Evolutionary conservation across 2,797 vertebrate genomes (phyloP).

Genomic region (Crocodylus rhombifer): DNA sequence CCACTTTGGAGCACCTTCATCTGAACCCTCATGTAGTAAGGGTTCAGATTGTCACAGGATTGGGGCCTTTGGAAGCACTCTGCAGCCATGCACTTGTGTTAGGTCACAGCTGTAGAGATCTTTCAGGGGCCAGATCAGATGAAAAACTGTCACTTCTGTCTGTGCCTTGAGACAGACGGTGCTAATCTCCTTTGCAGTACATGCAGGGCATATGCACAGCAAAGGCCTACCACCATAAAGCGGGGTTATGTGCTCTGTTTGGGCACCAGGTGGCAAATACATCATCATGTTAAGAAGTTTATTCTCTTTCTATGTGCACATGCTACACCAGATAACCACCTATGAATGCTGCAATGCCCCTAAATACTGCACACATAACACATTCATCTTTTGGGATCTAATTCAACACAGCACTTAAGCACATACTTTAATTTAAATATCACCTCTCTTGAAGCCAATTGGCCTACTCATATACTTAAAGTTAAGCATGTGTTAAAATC

Average conservation of each 20-base stretch:
- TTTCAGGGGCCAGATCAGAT: no score
- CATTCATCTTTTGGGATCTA: background rate
- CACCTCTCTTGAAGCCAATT: constrained; percentile 1
- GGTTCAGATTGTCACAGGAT: no score
- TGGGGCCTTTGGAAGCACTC: no score
- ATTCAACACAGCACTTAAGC: background rate
- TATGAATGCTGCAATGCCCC: background rate
- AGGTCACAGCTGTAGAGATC: no score
- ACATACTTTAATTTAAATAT: background rate
- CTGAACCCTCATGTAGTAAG: no score
- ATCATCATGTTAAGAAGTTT: background rate
- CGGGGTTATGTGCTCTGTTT: background rate
- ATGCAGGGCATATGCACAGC: background rate
- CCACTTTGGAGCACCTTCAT: no score
- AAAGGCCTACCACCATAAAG: background rate
- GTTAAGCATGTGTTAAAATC: background rate
- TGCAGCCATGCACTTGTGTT: no score
- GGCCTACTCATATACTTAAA: background rate
- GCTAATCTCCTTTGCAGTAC: background rate
- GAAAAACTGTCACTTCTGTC: no score
- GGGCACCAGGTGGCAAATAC: background rate
- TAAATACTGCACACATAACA: rapidly evolving
- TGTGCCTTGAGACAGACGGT: no score
- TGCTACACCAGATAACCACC: background rate
- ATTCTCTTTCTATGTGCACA: rapidly evolving